phyloP scores from a whole-genome alignment of 2,113 vertebrate species.

The Hiodon tergisus region DNA sequence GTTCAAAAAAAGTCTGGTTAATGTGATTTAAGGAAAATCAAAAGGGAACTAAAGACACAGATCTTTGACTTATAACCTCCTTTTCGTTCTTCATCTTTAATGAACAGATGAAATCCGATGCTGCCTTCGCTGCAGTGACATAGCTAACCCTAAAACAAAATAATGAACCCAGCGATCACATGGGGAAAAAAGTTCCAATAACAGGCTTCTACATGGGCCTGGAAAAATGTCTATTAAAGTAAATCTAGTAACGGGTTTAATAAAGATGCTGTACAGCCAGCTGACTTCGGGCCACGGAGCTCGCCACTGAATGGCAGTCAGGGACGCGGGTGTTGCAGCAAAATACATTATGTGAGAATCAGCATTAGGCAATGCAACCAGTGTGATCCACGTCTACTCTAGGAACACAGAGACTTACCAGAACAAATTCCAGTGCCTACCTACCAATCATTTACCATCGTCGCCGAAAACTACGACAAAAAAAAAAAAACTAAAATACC shows the following conservation, averaged over 20 bases:
- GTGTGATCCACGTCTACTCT: neutral
- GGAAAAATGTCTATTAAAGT: neutral
- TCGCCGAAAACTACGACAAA: neutral
- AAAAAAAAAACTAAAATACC: neutral
- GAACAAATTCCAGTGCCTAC: conserved; percentile 9
- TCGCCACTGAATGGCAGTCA: neutral
- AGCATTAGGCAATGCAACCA: neutral
- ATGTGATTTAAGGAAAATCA: neutral
- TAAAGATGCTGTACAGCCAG: neutral
- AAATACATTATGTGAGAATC: neutral
- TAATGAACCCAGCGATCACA: neutral
- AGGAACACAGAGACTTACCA: neutral
- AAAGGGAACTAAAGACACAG: neutral
- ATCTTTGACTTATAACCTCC: neutral
- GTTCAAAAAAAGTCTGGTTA: no score
- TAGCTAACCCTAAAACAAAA: neutral
- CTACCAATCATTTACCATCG: neutral
- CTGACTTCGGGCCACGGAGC: neutral
- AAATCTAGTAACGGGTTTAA: no score
- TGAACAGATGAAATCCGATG: neutral
- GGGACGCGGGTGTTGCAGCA: neutral
- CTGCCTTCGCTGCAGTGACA: conserved; percentile 10
- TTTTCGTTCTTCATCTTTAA: neutral
- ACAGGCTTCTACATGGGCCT: no score
- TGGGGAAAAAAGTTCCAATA: neutral